Evolutionary conservation across 1,140 invertebrate species (phyloP), one percentile per base, ranked within the genome.

Genomic region (Trigoniulus corallinus): DNA sequence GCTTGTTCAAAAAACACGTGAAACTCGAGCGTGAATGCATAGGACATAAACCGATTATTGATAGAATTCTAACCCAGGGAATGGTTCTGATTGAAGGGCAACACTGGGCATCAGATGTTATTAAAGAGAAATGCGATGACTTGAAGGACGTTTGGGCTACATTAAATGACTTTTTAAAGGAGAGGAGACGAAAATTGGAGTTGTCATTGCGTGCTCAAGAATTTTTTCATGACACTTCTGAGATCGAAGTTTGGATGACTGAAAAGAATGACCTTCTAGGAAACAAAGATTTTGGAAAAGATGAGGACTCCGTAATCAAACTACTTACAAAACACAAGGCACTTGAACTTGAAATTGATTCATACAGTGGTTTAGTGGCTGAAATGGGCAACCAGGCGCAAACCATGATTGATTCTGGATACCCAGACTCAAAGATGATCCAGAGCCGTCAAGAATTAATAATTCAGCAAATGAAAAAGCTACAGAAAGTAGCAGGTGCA

Each of bases 241-340:
- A 96, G 71, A 82, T 94, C 55, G 91, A 95, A 68, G 79, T 81
- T 45, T 95, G 91, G 91, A 74, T 95, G 46, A 78, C 78, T 37
- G 88, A 94, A 68, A 86, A 86, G 62, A 81, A 79, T 45, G 82
- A 85, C 51, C 77, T 85, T 22, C 65, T 92, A 4, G 77, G 75
- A 40, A 84, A 82, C 22, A 81, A 77, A 3, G 88, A 92, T 64
- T 84, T 82, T 58, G 87, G 88, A 20, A 74, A 84, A 29, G 89
- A 95, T 70, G 74, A 87, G 43, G 84, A 89, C 62, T 78, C 85
- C 13, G 87, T 87, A 37, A 85, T 86, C 15, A 93, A 91, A 69
- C 70, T 94, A 34, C 70, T 94, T 1, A 89, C 89, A 4, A 89
- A 88, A 65, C 88, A 94, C 62, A 93, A 93, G 72, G 81, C 85